Evolutionary conservation across 1,140 invertebrate genomes (phyloP), one percentile per base, ranked within the genome.

Genomic region (Rhopalosiphum maidis): DNA sequence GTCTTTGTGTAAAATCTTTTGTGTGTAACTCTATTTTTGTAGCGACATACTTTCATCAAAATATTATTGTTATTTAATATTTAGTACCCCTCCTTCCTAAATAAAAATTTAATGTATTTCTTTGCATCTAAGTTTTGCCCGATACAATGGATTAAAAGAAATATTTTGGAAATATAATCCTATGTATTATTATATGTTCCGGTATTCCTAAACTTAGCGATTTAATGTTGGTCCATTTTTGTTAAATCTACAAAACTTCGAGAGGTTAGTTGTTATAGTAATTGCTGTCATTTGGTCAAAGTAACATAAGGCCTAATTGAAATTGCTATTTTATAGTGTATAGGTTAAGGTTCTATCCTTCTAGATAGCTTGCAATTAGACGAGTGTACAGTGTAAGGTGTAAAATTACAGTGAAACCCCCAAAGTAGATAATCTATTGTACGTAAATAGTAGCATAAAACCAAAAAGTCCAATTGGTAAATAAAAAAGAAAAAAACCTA

Each of bases 401-500:
- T 51, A 89, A 89, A 89, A 89, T 55, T 89, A 55, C 35, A 25
- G n/a, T 23, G 41, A 51, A 35, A 89, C 35, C n/a, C 37, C n/a
- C 11, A 89, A 55, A 25, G 51, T 41, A 25, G 35, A 51, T 55
- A 25, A n/a, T 89, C 8, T 41, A 35, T 35, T 55, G 48, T 55
- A 37, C 48, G 35, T 55, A 35, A 89, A 89, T 89, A 89, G 35
- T 23, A 55, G 23, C 35, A 55, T 89, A 37, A 89, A 89, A 89
- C 88, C 35, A 51, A 89, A 54, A 51, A 51, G n/a, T 89, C 46
- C 35, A 89, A 55, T 89, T 89, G 88, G 88, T 1, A 46, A 89
- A 89, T 89, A 41, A 89, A 55, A 89, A 9, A 55, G 23, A 55
- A 87, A 51, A 51, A 89, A 87, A 48, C 86, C 43, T 87, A 86